phyloP scores from a whole-genome alignment of 2,113 vertebrate species.

The Choloepus hoffmanni region DNA sequence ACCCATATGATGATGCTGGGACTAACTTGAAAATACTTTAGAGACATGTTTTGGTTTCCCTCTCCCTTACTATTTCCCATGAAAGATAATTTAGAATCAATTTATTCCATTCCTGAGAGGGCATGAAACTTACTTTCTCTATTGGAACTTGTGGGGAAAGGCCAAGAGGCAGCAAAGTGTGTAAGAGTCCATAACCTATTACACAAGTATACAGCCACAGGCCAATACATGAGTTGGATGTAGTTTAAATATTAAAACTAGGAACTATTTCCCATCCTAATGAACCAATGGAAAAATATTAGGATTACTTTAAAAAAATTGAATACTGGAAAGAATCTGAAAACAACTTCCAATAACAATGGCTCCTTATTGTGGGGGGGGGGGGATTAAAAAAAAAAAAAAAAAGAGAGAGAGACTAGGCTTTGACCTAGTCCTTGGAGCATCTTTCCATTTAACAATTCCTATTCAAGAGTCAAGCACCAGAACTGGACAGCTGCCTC shows the following conservation, averaged over 20 bases:
- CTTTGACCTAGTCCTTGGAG: slow-evolving; percentile 86
- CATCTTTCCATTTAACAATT: slow-evolving; percentile 88
- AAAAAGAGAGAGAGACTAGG: slow-evolving; percentile 74
- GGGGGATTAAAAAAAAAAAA: slow-evolving; percentile 45
- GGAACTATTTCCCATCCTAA: slow-evolving; percentile 53
- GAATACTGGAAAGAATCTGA: slow-evolving; percentile 51
- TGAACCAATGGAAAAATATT: slow-evolving; percentile 26
- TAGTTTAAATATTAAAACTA: slow-evolving; percentile 48
- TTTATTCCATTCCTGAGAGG: slow-evolving; percentile 29
- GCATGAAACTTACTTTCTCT: background rate
- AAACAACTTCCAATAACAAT: slow-evolving; percentile 64
- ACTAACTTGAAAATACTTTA: slow-evolving; percentile 50
- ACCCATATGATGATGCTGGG: slow-evolving; percentile 36
- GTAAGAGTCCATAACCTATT: background rate
- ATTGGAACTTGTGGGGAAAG: background rate
- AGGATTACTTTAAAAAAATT: slow-evolving; percentile 62
- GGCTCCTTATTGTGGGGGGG: slow-evolving; percentile 25
- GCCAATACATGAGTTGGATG: slow-evolving; percentile 32
- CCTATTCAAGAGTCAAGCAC: slow-evolving; percentile 73
- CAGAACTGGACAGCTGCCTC: slow-evolving; percentile 80
- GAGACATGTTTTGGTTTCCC: slow-evolving; percentile 1
- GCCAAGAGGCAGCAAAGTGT: slow-evolving; percentile 48
- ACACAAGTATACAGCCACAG: slow-evolving; percentile 27
- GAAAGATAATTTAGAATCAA: slow-evolving; percentile 59
- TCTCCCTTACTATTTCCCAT: slow-evolving; percentile 27